Evolutionary conservation across 2,888 invertebrate genomes (phyloP).

Genomic region (Lycaena phlaeas): DNA sequence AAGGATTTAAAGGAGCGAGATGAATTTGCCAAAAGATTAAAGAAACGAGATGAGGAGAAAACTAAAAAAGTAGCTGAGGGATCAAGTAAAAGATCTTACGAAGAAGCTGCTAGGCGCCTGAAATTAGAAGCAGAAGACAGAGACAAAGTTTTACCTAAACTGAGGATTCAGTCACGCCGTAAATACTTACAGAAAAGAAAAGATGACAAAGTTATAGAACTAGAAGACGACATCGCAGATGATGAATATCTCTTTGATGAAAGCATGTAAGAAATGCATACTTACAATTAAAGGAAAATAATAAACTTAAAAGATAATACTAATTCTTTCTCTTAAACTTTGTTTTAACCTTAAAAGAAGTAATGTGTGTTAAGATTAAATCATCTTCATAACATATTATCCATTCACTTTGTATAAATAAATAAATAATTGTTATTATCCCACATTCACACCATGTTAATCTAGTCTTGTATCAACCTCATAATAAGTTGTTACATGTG

Average conservation of each 20-base stretch:
- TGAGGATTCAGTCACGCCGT: conserved; percentile 91
- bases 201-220: conserved; percentile 94
- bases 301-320: no score
- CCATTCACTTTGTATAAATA: no score
- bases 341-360: no score
- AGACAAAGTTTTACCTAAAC: conserved; percentile 88
- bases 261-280: conserved; percentile 81
- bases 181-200: conserved; percentile 97
- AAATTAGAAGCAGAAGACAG: conserved; percentile 90
- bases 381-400: no score
- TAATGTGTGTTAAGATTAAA: no score
- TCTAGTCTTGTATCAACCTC: no score
- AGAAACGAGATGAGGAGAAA: conserved; percentile 90
- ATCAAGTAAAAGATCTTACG: conserved; percentile 79
- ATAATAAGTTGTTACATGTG: no score
- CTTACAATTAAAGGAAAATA: no score
- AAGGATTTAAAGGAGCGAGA: conserved; percentile 93
- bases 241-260: conserved; percentile 96
- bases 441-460: no score
- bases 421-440: no score
- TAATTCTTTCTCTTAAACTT: no score
- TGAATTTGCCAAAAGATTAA: conserved; percentile 91
- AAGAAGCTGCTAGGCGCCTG: conserved; percentile 92
- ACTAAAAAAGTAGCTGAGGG: conserved; percentile 84
- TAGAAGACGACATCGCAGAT: conserved; percentile 95